phyloP scores from a whole-genome alignment of 2,113 vertebrate species.

The Megaceryle torquata region DNA sequence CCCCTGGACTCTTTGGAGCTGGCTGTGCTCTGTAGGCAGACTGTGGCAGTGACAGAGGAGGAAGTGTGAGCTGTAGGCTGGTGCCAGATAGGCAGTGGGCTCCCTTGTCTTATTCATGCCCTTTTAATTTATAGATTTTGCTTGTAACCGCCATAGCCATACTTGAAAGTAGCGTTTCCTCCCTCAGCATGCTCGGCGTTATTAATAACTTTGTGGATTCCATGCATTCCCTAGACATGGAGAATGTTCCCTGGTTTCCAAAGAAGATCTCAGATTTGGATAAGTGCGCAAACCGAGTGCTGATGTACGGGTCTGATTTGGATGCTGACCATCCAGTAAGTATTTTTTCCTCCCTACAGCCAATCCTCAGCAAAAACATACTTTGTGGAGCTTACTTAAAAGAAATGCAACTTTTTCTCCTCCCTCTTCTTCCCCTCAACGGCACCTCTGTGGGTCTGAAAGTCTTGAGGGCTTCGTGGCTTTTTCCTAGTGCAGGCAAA shows the following conservation, averaged over 20 bases:
- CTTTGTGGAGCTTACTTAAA: not conserved
- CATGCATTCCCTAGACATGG: constrained; percentile 79
- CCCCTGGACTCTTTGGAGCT: not conserved
- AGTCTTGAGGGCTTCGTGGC: not conserved
- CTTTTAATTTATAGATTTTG: constrained; percentile 33
- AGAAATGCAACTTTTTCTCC: not conserved
- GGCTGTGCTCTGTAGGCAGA: not conserved
- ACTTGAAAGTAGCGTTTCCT: not conserved
- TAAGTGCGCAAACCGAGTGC: constrained; percentile 91
- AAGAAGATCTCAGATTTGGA: constrained; percentile 97
- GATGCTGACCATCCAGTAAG: constrained; percentile 92
- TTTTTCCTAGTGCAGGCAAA: not conserved
- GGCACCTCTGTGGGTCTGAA: not conserved
- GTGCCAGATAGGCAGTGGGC: constrained; percentile 52
- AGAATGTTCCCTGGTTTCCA: constrained; percentile 91
- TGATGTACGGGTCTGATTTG: constrained; percentile 95
- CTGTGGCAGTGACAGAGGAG: constrained; percentile 38
- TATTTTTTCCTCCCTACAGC: not conserved
- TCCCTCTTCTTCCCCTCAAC: not conserved
- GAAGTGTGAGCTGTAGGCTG: constrained; percentile 60
- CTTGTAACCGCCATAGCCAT: not conserved
- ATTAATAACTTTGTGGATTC: constrained; percentile 39
- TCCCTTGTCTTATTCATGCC: constrained; percentile 34
- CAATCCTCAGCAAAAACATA: not conserved
- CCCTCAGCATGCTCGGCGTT: not conserved